Evolutionary conservation across 2,888 invertebrate species (phyloP).

Genomic region (Orthonychiurus folsomi): DNA sequence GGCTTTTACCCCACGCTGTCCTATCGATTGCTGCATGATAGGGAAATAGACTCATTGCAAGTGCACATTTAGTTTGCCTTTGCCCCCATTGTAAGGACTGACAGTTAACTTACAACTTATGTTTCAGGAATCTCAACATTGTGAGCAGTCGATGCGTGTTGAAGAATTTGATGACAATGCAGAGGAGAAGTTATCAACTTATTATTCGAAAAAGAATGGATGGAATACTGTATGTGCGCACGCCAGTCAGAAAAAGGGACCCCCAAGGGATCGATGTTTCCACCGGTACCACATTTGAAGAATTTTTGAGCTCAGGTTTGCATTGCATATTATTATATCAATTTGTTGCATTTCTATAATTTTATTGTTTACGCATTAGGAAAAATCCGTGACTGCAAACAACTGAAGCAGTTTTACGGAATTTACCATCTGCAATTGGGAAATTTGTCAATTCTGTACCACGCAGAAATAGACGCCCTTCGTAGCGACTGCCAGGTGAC

Average conservation of each 20-base stretch:
- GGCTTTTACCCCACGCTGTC: not conserved
- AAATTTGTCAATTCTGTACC: not conserved
- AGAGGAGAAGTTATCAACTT: not conserved
- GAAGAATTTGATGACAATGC: not conserved
- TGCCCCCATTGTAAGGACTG: no score
- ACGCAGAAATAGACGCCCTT: not conserved
- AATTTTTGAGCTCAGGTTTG: not conserved
- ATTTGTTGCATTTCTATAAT: no score
- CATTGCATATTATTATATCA: no score
- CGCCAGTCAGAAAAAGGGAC: not conserved
- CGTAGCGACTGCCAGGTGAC: not conserved
- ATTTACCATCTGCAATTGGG: not conserved
- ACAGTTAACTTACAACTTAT: not conserved
- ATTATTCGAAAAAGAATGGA: not conserved
- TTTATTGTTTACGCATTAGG: no score
- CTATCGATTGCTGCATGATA: not conserved
- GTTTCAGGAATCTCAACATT: not conserved
- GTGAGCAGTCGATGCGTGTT: not conserved
- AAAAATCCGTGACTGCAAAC: no score
- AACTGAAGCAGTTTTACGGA: not conserved
- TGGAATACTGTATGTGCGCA: not conserved
- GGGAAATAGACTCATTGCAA: no score
- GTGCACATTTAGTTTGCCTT: no score
- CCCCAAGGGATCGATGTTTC: not conserved
- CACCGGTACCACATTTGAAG: not conserved